A percentile compares a stretch with the other conserved stretches of the same genome.
These are phyloP conservation scores for Clusia tigrina DNA, from an alignment of 2,888 invertebrate genomes.

Conservation along the genomic window DNA sequence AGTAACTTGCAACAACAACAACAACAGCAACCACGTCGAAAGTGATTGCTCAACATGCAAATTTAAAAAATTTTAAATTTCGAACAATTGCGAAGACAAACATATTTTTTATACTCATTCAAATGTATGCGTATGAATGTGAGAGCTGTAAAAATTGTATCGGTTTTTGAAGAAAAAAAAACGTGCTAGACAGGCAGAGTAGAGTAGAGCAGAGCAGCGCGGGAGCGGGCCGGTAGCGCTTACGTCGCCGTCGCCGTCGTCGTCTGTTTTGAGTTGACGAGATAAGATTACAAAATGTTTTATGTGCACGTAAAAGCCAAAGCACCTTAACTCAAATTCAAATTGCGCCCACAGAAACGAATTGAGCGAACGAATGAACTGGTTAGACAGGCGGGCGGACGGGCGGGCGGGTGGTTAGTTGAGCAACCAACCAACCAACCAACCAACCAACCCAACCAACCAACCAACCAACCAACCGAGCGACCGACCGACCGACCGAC, in stretches of 20 bases:
- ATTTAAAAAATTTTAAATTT: constrained; percentile 20
- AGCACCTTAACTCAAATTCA: constrained; percentile 12
- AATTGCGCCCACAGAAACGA: constrained; percentile 14
- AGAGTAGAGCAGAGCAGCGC: not conserved
- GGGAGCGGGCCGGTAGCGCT: not conserved
- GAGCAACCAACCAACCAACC: too few relatives aligned
- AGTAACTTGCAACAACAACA: too few relatives aligned
- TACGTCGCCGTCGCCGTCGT: not conserved
- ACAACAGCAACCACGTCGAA: constrained; percentile 11
- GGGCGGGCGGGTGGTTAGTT: too few relatives aligned
- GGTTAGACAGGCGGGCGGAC: too few relatives aligned
- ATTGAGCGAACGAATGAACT: too few relatives aligned
- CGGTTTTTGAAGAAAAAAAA: constrained; percentile 7
- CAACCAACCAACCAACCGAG: too few relatives aligned
- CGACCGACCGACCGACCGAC: too few relatives aligned
- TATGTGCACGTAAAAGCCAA: not conserved
- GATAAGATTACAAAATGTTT: constrained; percentile 40
- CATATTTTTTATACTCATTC: too few relatives aligned
- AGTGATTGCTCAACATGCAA: constrained; percentile 27
- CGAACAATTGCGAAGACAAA: not conserved
- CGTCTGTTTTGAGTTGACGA: constrained; percentile 16
- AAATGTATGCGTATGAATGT: not conserved
- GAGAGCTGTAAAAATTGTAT: constrained; percentile 25
- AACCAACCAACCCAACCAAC: too few relatives aligned
- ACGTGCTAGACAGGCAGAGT: not conserved